These are phyloP conservation scores for Pseudotriccus pelzelni DNA, from an alignment of 2,797 vertebrate genomes.

Conservation along the genomic window DNA sequence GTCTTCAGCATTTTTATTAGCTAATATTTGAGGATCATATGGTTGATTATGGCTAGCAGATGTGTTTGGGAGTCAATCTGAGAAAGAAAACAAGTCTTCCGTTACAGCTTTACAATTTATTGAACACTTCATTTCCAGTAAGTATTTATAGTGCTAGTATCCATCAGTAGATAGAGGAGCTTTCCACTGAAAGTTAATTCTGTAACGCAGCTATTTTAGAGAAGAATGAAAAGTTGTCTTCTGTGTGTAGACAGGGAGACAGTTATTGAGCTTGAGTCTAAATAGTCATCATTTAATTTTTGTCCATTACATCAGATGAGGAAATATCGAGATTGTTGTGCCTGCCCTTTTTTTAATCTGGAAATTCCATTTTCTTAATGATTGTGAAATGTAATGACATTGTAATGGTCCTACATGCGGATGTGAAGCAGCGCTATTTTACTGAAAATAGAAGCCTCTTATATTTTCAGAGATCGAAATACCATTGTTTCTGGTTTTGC, in stretches of 20 bases:
- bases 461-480: not conserved
- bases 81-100: not conserved
- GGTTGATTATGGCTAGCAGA: not conserved
- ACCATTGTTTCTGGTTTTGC: not conserved
- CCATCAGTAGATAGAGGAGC: not conserved
- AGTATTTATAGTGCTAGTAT: not conserved
- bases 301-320: not conserved
- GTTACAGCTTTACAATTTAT: not conserved
- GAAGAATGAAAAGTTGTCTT: not conserved
- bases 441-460: not conserved
- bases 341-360: not conserved
- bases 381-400: not conserved
- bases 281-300: not conserved
- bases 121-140: not conserved
- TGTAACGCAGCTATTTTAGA: not conserved
- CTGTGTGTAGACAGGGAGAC: not conserved
- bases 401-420: not conserved
- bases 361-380: not conserved
- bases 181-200: not conserved
- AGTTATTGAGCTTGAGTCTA: not conserved
- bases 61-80: not conserved
- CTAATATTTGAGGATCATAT: not conserved
- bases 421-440: not conserved
- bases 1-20: not conserved
- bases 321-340: not conserved